These are phyloP conservation scores for Anastrepha ludens DNA, from an alignment of 1,140 invertebrate genomes.

Conservation along the genomic window DNA sequence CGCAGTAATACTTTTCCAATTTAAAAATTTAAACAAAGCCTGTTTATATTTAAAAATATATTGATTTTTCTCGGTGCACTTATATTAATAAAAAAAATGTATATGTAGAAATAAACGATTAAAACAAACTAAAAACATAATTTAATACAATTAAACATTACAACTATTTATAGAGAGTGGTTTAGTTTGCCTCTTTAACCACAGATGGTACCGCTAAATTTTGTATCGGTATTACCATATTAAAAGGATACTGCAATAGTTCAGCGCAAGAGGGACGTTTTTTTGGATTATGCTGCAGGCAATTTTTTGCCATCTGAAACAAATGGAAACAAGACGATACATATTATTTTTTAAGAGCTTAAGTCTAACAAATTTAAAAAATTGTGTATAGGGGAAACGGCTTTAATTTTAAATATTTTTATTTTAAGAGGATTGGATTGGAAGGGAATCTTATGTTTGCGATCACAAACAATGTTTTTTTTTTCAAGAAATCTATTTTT, in stretches of 20 bases:
- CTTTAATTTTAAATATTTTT: too few species aligned
- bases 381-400: too few species aligned
- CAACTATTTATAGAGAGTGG: not conserved
- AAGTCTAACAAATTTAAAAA: too few species aligned
- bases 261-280: conserved; percentile 83
- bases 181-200: conserved; percentile 15
- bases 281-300: conserved; percentile 83
- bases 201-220: conserved; percentile 63
- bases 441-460: too few species aligned
- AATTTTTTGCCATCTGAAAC: conserved; percentile 78
- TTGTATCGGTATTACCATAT: conserved; percentile 72
- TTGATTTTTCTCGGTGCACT: conserved; percentile 27
- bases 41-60: conserved; percentile 31
- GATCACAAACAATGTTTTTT: too few species aligned
- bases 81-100: not conserved
- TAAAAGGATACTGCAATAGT: conserved; percentile 81
- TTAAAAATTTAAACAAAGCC: conserved; percentile 39
- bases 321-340: not conserved
- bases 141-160: conserved; percentile 6
- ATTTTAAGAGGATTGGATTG: too few species aligned
- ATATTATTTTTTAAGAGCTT: too few species aligned
- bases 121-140: not conserved
- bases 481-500: too few species aligned
- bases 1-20: not conserved
- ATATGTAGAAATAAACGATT: not conserved